Evolutionary conservation across 2,888 invertebrate genomes (phyloP).

Genomic region (Cheilosia vulpina): DNA sequence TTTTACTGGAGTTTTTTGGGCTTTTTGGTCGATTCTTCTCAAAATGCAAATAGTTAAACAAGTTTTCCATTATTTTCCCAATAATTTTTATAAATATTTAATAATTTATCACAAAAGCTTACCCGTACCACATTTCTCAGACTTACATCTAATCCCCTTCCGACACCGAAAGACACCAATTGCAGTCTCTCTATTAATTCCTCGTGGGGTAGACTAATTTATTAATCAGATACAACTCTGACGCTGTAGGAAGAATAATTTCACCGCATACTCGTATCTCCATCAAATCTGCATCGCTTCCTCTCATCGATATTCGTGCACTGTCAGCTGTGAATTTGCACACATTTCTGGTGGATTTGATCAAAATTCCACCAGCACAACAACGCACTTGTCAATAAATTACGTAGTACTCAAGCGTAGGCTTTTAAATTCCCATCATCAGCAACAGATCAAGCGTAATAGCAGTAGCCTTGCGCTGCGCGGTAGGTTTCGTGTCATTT

Average conservation of each 20-base stretch:
- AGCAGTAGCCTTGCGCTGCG: slow-evolving; percentile 15
- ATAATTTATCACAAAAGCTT: too few relatives aligned
- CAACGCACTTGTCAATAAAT: slow-evolving; percentile 50
- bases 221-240: slow-evolving; percentile 26
- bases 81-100: too few relatives aligned
- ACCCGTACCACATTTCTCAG: too few relatives aligned
- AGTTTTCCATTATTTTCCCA: too few relatives aligned
- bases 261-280: slow-evolving; percentile 3
- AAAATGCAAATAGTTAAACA: too few relatives aligned
- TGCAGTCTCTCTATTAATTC: not conserved
- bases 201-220: slow-evolving; percentile 12
- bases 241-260: slow-evolving; percentile 14
- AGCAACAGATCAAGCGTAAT: slow-evolving; percentile 14
- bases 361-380: slow-evolving; percentile 31
- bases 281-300: not conserved
- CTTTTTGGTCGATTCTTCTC: too few relatives aligned
- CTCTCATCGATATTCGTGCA: not conserved
- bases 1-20: too few relatives aligned
- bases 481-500: slow-evolving; percentile 34
- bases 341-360: slow-evolving; percentile 37
- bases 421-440: slow-evolving; percentile 43
- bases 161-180: not conserved
- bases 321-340: slow-evolving; percentile 36
- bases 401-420: slow-evolving; percentile 35
- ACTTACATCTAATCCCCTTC: too few relatives aligned